Conservation (phyloP, 2,888 invertebrate genomes). For the Lasioglossum leucozonium region DNA sequence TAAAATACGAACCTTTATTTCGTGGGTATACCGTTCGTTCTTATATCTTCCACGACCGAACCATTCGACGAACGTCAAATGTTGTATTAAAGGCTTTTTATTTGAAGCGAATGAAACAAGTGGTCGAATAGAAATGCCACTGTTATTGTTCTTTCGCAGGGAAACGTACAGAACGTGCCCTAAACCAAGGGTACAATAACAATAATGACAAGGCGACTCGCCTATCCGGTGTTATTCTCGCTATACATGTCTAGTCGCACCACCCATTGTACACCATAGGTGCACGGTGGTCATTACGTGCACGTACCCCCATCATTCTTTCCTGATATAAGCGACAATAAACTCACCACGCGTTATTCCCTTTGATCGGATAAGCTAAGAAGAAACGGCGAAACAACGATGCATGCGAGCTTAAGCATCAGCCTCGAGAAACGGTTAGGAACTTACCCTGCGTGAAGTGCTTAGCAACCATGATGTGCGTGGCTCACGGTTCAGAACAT, state of each 20-base stretch:
- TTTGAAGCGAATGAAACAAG: not conserved
- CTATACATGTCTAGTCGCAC: constrained; percentile 57
- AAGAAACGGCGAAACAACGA: constrained; percentile 5
- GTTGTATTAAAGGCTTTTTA: not conserved
- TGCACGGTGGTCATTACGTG: constrained; percentile 41
- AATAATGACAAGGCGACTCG: not conserved
- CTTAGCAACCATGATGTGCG: constrained; percentile 82
- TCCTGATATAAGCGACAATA: not conserved
- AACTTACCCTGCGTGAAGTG: constrained; percentile 83
- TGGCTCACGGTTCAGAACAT: constrained; percentile 75
- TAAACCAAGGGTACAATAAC: not conserved
- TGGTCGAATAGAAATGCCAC: not conserved
- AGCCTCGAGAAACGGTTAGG: constrained; percentile 47
- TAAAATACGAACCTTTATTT: constrained; percentile 17
- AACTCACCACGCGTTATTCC: constrained; percentile 7
- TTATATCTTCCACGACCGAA: not conserved
- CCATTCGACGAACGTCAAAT: not conserved
- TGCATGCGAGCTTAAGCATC: not conserved
- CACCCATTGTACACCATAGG: constrained; percentile 59
- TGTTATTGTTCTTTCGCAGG: not conserved
- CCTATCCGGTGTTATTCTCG: constrained; percentile 1
- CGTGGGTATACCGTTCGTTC: not conserved
- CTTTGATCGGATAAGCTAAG: constrained; percentile 11
- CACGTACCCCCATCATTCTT: not conserved
- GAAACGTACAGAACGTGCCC: not conserved